Conservation (phyloP, 2,888 invertebrate species). For the Ophioninae sp. region DNA sequence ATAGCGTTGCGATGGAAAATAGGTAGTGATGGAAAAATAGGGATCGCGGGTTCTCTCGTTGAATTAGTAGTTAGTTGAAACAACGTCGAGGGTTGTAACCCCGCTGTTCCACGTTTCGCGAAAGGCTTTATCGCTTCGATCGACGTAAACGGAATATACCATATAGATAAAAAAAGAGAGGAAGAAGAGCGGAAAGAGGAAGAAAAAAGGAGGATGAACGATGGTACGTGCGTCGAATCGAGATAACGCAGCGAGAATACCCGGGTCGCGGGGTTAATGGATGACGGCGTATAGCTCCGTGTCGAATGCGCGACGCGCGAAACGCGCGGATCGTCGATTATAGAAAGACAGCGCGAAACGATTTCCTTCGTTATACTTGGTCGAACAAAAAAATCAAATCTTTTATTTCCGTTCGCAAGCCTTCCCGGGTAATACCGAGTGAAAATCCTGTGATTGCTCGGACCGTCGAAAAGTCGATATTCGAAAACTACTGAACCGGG, state of each 20-base stretch:
- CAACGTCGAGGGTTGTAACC: slow-evolving; percentile 47
- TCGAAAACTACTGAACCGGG: too few species aligned
- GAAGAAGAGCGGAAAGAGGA: slow-evolving; percentile 24
- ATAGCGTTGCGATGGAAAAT: slow-evolving; percentile 29
- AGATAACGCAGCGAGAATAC: slow-evolving; percentile 51
- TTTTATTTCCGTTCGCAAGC: slow-evolving; percentile 15
- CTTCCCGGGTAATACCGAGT: background rate
- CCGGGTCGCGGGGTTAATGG: slow-evolving; percentile 51
- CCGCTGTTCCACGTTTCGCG: slow-evolving; percentile 56
- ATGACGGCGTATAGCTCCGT: slow-evolving; percentile 44
- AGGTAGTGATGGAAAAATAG: slow-evolving; percentile 23
- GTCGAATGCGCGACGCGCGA: slow-evolving; percentile 32
- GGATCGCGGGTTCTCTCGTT: slow-evolving; percentile 50
- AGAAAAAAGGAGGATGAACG: slow-evolving; percentile 41
- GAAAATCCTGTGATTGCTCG: too few species aligned
- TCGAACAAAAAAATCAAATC: background rate
- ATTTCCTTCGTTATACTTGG: slow-evolving; percentile 34
- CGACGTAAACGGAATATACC: slow-evolving; percentile 59
- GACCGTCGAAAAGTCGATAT: too few species aligned
- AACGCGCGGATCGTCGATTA: slow-evolving; percentile 48
- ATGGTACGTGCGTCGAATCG: slow-evolving; percentile 57
- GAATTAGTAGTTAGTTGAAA: slow-evolving; percentile 61
- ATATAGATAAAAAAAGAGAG: too few species aligned
- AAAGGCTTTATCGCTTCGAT: slow-evolving; percentile 63
- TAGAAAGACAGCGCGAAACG: slow-evolving; percentile 45